Base-by-base conservation (phyloP, 92 coral and sea anemone species). In the Ricordea florida region DNA sequence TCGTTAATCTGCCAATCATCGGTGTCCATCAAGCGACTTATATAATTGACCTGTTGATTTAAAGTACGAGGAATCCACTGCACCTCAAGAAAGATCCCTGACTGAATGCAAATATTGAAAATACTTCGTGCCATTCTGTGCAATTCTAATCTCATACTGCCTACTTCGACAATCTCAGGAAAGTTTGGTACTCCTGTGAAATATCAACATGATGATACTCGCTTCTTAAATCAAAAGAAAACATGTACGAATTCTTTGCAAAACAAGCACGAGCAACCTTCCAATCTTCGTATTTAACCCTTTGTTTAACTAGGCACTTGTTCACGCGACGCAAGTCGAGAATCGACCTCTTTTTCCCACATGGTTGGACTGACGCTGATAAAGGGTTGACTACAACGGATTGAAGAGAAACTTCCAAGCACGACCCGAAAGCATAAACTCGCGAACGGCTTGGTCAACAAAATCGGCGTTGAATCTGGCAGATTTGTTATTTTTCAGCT, bases 331-430 rank as follows among this genome's bases (percentile, higher is more conserved):
- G 41, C 20, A 86, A 34, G 46, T 90, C 92, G 11, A 90, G 71
- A 34, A 90, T 90, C 22, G 76, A 49, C 36, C 92, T 76, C 71
- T 80, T 90, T 62, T 90, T 86, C 3, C 92, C 92, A 18, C 57
- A 40, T 3, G 76, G 66, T 53, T 90, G 91, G 2, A 90, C 50
- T 0, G 91, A 69, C 0, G 81, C 96, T n/a, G 74, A 61, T n/a
- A 80, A 57, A 15, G 89, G 96, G 47, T 85, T 85, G 3, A 86
- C 56, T 14, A 86, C 76, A 1, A 28, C 11, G 10, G 92, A 89
- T 2, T 62, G 33, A 8, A 40, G 11, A 4, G 11, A 2, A 26
- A 69, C 58, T 44, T 74, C 10, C 77, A 17, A 16, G 85, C 65
- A 11, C 85, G 49, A 14, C 57, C 64, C 2, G 72, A 58, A 17